Evolutionary conservation across 2,797 vertebrate species (phyloP).

Genomic region (Urophycis tenuis): DNA sequence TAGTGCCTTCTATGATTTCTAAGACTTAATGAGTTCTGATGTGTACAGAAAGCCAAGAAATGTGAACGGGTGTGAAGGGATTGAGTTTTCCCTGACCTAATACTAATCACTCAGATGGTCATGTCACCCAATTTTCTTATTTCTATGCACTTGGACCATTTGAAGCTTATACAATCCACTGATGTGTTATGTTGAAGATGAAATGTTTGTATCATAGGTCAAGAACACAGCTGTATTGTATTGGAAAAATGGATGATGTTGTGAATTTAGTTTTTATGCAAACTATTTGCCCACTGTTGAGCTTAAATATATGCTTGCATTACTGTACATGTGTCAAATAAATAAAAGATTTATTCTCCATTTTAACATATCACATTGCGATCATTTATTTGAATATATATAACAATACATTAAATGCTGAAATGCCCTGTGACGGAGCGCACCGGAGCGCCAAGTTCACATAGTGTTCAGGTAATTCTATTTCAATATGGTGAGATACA

Average conservation of each 20-base stretch:
- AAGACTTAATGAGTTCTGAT: slow-evolving; percentile 19
- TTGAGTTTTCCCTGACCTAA: neutral
- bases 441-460: neutral
- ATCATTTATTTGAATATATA: neutral
- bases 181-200: neutral
- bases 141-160: neutral
- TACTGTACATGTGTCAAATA: slow-evolving; percentile 15
- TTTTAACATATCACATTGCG: slow-evolving; percentile 17
- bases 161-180: neutral
- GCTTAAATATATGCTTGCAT: slow-evolving; percentile 16
- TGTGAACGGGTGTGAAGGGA: neutral
- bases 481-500: neutral
- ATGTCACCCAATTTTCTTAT: neutral
- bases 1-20: slow-evolving; percentile 44
- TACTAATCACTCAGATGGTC: neutral
- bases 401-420: neutral
- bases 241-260: slow-evolving; percentile 30
- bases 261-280: slow-evolving; percentile 25
- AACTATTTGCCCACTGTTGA: slow-evolving; percentile 16
- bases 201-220: neutral
- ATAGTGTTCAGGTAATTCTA: neutral
- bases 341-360: slow-evolving; percentile 50
- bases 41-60: neutral
- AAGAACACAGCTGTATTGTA: slow-evolving; percentile 13
- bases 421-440: no score